Conservation (phyloP, 2,888 invertebrate genomes). For the Meghimatium bilineatum region DNA sequence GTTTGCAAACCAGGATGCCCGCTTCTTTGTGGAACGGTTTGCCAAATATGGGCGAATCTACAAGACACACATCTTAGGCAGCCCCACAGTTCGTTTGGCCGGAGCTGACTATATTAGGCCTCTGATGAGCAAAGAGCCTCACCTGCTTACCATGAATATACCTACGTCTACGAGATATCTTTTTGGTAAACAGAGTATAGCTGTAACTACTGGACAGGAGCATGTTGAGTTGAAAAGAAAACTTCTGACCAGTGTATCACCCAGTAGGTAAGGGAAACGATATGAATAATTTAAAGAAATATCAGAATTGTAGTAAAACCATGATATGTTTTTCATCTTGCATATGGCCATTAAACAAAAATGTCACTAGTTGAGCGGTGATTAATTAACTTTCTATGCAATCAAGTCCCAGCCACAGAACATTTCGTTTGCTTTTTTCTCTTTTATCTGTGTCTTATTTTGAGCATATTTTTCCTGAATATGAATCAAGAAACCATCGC, state of each 20-base stretch:
- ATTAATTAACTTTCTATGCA: too few relatives aligned
- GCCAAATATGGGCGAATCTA: conserved; percentile 66
- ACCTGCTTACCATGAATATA: conserved; percentile 61
- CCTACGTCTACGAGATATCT: conserved; percentile 60
- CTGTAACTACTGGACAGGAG: conserved; percentile 57
- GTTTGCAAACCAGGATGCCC: neutral
- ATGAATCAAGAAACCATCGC: too few relatives aligned
- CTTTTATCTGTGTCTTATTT: too few relatives aligned
- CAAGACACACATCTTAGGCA: conserved; percentile 72
- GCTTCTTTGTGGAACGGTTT: conserved; percentile 19
- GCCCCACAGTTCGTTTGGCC: conserved; percentile 68
- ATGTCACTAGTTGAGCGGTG: too few relatives aligned
- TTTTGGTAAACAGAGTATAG: conserved; percentile 64
- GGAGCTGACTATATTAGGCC: conserved; percentile 66
- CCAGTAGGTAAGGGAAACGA: conserved; percentile 43
- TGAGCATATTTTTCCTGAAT: too few relatives aligned
- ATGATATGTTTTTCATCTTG: too few relatives aligned
- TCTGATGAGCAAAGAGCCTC: conserved; percentile 67
- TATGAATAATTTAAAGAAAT: too few relatives aligned
- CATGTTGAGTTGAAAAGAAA: conserved; percentile 52
- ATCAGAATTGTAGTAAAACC: too few relatives aligned
- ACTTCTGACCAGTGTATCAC: conserved; percentile 29
- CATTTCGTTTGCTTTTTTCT: too few relatives aligned
- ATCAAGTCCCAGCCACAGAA: too few relatives aligned
- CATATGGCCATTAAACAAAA: too few relatives aligned